Percentiles rank a stretch among this genome's conserved stretches.
Evolutionary conservation across 2,113 vertebrate genomes (phyloP).

Genomic region (Lamprologus lemairii): DNA sequence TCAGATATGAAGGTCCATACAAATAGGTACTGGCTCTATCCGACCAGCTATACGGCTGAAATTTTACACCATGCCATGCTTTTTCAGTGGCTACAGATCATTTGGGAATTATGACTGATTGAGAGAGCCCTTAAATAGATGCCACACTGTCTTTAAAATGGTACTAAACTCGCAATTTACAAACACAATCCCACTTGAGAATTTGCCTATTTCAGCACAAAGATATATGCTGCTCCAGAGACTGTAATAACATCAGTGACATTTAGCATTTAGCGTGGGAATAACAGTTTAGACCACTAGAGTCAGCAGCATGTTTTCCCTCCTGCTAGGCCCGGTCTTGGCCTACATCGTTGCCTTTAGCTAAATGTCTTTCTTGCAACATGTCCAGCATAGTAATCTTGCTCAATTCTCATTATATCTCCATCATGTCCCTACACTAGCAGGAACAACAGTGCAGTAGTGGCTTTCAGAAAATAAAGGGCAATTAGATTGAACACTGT

Average conservation of each 20-base stretch:
- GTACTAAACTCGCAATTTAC: slow-evolving; percentile 15
- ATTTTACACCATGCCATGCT: not conserved
- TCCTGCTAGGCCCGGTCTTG: not conserved
- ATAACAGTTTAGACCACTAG: not conserved
- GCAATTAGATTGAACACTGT: not conserved
- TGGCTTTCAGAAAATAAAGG: slow-evolving; percentile 3
- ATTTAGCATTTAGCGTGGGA: not conserved
- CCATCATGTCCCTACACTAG: not conserved
- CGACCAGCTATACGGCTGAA: not conserved
- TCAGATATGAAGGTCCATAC: not conserved
- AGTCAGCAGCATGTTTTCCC: not conserved
- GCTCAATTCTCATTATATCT: not conserved
- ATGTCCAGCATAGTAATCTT: not conserved
- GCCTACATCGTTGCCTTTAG: not conserved
- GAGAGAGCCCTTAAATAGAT: slow-evolving; percentile 18
- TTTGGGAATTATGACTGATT: not conserved
- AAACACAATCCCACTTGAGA: not conserved
- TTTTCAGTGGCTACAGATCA: not conserved
- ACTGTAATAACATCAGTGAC: not conserved
- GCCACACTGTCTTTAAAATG: not conserved
- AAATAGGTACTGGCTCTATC: not conserved
- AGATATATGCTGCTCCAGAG: not conserved
- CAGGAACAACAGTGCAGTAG: not conserved
- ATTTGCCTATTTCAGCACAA: not conserved
- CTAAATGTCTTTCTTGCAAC: not conserved